Evolutionary conservation across 2,113 vertebrate species (phyloP).

Genomic region (Jaculus jaculus): DNA sequence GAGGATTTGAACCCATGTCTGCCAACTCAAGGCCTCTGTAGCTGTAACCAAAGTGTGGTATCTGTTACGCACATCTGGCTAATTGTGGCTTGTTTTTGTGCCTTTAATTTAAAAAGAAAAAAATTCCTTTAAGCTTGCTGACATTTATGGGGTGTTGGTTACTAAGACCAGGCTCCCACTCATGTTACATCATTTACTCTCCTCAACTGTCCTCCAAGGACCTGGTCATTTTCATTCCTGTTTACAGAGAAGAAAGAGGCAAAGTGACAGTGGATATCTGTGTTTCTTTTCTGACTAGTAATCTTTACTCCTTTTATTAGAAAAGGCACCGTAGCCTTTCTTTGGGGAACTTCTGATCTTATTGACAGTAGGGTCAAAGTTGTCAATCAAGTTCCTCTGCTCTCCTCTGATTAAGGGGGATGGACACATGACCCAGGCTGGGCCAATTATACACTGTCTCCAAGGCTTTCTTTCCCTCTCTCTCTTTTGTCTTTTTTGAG

Average conservation of each 20-base stretch:
- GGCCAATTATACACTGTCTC: background rate
- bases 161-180: constrained; percentile 33
- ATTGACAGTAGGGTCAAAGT: background rate
- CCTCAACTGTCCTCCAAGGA: background rate
- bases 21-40: background rate
- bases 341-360: background rate
- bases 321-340: background rate
- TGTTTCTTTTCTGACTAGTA: background rate
- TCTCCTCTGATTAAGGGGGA: background rate
- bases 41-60: background rate
- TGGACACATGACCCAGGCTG: background rate
- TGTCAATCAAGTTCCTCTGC: background rate
- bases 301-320: background rate
- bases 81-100: constrained; percentile 12
- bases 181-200: background rate
- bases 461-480: background rate
- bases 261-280: fast-evolving
- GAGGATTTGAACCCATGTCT: background rate
- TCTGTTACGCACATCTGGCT: background rate
- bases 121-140: background rate
- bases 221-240: background rate
- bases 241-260: background rate
- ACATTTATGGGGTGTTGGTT: constrained; percentile 61
- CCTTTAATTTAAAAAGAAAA: constrained; percentile 35
- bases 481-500: no score